These are phyloP conservation scores for Mamestra brassicae DNA, from an alignment of 2,888 invertebrate genomes.

Conservation along the genomic window DNA sequence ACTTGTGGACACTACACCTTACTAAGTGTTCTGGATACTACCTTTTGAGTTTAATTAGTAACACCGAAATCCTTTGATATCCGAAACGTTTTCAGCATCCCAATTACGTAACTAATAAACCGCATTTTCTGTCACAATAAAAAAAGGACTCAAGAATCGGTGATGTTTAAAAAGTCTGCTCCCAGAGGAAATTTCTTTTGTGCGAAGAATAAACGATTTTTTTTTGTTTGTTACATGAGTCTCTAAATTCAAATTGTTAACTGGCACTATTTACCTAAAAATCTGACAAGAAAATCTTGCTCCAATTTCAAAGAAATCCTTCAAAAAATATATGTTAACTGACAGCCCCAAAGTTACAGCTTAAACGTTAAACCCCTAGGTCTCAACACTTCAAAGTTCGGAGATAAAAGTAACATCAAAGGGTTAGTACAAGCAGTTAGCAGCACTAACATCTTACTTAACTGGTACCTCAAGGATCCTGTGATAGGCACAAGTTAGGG, in stretches of 20 bases:
- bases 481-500: constrained; percentile 15
- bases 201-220: background rate
- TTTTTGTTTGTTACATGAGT: no score
- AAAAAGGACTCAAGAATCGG: no score
- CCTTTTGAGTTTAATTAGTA: no score
- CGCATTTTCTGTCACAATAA: no score
- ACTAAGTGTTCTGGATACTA: no score
- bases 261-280: no score
- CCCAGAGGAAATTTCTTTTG: background rate
- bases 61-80: background rate
- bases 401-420: constrained; percentile 56
- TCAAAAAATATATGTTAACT: constrained; percentile 11
- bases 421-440: constrained; percentile 44
- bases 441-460: constrained; percentile 37
- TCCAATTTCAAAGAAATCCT: background rate
- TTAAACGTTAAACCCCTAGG: constrained; percentile 26
- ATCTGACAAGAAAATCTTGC: background rate
- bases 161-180: background rate
- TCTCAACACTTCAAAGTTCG: constrained; percentile 48
- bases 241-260: no score
- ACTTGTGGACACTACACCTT: no score
- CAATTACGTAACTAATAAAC: no score
- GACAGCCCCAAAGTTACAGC: constrained; percentile 27
- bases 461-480: constrained; percentile 45
- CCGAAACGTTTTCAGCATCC: background rate